Conservation (phyloP, 2,113 vertebrate species). For the Salvator merianae region DNA sequence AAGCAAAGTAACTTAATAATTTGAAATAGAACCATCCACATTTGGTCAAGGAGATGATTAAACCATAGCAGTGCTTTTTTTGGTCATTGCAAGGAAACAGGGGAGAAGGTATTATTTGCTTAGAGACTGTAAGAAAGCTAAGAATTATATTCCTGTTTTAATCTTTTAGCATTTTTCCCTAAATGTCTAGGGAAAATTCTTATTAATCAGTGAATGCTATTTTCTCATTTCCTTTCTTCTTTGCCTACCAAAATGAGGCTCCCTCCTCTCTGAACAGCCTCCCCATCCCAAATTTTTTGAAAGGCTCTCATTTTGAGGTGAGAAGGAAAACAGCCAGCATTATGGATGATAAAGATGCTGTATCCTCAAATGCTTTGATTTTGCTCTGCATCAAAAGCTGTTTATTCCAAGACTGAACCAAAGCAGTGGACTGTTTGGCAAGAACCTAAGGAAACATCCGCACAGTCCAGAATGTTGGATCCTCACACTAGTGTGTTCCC, state of each 20-base stretch:
- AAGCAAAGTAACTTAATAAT: too few relatives aligned
- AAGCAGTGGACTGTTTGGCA: neutral
- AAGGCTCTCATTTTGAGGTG: slow-evolving; percentile 14
- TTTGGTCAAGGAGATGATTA: too few relatives aligned
- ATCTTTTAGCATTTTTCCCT: neutral
- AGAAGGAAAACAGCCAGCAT: neutral
- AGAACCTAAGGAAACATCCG: too few relatives aligned
- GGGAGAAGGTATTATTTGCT: neutral
- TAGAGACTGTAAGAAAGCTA: neutral
- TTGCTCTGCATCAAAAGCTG: neutral
- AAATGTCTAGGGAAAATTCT: rapidly evolving
- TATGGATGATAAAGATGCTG: neutral
- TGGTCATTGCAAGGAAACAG: neutral
- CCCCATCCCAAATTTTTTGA: neutral
- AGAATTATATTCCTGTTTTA: neutral
- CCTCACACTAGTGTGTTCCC: too few relatives aligned
- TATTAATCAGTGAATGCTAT: neutral
- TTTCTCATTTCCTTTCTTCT: neutral
- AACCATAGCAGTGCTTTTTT: too few relatives aligned
- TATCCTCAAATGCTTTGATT: neutral
- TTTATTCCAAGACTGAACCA: neutral
- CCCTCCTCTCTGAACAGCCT: neutral
- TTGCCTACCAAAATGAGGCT: neutral
- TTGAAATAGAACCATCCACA: too few relatives aligned
- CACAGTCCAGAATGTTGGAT: too few relatives aligned